phyloP scores from a whole-genome alignment of 2,113 vertebrate species.

The Balaeniceps rex region DNA sequence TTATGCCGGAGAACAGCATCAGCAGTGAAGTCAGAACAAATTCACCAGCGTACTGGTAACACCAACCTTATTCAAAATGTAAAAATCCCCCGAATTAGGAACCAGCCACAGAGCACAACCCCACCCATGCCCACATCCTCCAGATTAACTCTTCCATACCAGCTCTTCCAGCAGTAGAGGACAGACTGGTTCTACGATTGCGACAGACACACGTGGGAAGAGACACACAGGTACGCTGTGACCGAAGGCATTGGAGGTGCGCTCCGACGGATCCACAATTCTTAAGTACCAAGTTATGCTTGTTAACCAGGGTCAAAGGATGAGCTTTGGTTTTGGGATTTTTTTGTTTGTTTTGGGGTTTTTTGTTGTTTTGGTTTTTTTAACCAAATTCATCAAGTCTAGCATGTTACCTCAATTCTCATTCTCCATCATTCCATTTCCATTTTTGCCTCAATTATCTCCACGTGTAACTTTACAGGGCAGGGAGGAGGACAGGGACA shows the following conservation, averaged over 20 bases:
- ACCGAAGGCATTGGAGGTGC: rapidly evolving
- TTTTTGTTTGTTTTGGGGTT: not conserved
- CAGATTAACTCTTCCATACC: no score
- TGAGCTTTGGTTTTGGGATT: not conserved
- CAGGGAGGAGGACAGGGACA: not conserved
- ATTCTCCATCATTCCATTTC: not conserved
- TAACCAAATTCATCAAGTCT: not conserved
- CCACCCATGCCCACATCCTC: not conserved
- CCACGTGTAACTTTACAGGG: not conserved
- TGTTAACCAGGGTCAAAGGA: not conserved
- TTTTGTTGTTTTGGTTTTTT: not conserved
- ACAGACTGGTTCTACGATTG: rapidly evolving
- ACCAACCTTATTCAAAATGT: no score
- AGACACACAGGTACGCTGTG: rapidly evolving
- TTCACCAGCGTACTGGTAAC: not conserved
- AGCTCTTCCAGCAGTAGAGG: not conserved
- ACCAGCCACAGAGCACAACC: not conserved
- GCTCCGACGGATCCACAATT: not conserved
- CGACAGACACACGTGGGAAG: no score
- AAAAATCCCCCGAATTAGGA: not conserved
- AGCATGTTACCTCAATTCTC: not conserved
- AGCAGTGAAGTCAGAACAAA: not conserved
- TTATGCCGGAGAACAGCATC: not conserved
- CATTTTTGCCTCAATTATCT: not conserved
- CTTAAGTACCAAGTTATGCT: not conserved